A percentile compares a stretch with the other conserved stretches of the same genome.
These are phyloP conservation scores for Mechanitis mazaeus DNA, from an alignment of 2,888 invertebrate genomes.

Conservation along the genomic window DNA sequence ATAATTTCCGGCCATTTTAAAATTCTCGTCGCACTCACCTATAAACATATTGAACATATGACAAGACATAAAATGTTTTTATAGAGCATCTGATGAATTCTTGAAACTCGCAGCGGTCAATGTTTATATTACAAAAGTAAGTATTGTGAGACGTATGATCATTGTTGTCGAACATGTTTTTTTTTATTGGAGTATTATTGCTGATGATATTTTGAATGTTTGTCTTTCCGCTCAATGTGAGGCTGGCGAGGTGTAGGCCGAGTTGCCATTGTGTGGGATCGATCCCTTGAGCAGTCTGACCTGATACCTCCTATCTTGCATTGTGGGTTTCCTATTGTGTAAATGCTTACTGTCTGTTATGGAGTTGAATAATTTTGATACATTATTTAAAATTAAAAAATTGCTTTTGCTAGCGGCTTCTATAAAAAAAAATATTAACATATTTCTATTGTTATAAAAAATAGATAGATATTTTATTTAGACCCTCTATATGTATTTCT, in stretches of 20 bases:
- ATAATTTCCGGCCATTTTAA: neutral
- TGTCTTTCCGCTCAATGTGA: conserved; percentile 71
- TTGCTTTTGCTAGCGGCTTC: too few species aligned
- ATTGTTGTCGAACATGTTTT: conserved; percentile 52
- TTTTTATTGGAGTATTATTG: conserved; percentile 43
- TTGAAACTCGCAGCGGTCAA: conserved; percentile 43
- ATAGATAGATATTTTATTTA: too few species aligned
- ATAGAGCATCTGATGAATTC: conserved; percentile 44
- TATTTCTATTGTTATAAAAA: too few species aligned
- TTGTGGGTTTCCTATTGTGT: conserved; percentile 31
- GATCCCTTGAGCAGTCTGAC: conserved; percentile 55
- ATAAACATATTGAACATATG: neutral
- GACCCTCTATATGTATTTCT: too few species aligned
- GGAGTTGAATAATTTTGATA: conserved; percentile 40
- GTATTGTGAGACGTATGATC: conserved; percentile 56
- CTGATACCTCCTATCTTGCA: conserved; percentile 46
- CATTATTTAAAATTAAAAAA: conserved; percentile 27
- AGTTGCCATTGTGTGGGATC: conserved; percentile 55
- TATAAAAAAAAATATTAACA: too few species aligned
- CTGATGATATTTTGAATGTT: conserved; percentile 73
- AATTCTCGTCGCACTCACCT: neutral
- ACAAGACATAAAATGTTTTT: conserved; percentile 32
- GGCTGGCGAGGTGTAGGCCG: conserved; percentile 63
- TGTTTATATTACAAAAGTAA: conserved; percentile 62
- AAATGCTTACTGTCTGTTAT: conserved; percentile 15